A percentile compares a stretch with the other conserved stretches of the same genome.
These are phyloP conservation scores for Oncorhynchus gorbuscha DNA, from an alignment of 2,113 vertebrate genomes.

Conservation along the genomic window DNA sequence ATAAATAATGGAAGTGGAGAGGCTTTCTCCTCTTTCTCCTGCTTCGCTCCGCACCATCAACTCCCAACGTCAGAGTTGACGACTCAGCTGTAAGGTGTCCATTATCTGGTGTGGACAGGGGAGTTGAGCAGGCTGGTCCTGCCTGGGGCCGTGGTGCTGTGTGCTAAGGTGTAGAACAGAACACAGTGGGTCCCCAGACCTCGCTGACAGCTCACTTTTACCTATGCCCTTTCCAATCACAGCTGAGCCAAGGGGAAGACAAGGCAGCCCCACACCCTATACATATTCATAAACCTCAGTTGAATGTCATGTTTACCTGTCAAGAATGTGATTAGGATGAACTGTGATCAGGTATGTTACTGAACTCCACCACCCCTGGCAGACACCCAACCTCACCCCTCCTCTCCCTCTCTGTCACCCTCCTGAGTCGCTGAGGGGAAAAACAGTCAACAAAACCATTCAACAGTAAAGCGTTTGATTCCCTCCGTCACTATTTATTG, in stretches of 20 bases:
- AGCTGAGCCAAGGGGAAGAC: conserved; percentile 18
- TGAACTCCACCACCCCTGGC: conserved; percentile 18
- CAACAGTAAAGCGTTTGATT: conserved; percentile 78
- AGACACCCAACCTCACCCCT: conserved; percentile 4
- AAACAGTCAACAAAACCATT: conserved; percentile 64
- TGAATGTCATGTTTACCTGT: conserved; percentile 66
- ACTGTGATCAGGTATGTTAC: conserved; percentile 59
- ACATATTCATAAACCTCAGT: conserved; percentile 55
- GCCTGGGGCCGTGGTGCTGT: conserved; percentile 3
- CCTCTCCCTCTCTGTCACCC: conserved; percentile 33
- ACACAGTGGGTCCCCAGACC: conserved; percentile 26
- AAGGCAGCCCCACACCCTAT: conserved; percentile 22
- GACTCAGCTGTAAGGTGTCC: conserved; percentile 61
- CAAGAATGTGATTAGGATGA: conserved; percentile 66
- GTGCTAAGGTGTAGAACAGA: conserved; percentile 38
- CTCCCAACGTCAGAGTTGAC: conserved; percentile 50
- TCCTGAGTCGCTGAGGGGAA: conserved; percentile 40
- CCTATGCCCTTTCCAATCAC: conserved; percentile 53
- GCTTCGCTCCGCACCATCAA: conserved; percentile 51
- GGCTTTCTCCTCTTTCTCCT: conserved; percentile 33
- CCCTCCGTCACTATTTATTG: conserved; percentile 82
- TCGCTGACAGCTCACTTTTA: conserved; percentile 53
- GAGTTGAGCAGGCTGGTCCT: conserved; percentile 35
- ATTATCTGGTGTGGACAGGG: conserved; percentile 57
- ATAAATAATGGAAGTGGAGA: conserved; percentile 64